Conservation (phyloP, 1,140 invertebrate genomes). For the Psix sp. region DNA sequence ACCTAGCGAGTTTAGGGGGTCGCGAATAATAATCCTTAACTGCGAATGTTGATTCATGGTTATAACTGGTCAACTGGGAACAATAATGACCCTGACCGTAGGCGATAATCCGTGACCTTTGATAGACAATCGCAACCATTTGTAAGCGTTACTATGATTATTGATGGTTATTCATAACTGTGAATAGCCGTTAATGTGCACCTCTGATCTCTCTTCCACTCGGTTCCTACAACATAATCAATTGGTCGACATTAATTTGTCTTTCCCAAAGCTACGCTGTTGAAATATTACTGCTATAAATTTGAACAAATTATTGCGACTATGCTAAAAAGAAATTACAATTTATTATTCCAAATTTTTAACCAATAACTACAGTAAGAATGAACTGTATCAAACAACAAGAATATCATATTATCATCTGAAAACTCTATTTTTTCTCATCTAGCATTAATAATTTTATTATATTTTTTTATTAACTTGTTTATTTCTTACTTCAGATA, state of each 20-base stretch:
- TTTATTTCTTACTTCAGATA: no score
- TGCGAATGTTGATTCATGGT: slow-evolving; percentile 25
- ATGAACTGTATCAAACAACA: no score
- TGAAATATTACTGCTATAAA: background rate
- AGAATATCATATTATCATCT: no score
- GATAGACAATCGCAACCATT: slow-evolving; percentile 44
- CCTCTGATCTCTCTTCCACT: slow-evolving; percentile 12
- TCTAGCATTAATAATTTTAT: no score
- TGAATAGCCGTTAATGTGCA: slow-evolving; percentile 44
- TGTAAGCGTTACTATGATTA: slow-evolving; percentile 41
- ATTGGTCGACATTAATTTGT: slow-evolving; percentile 23
- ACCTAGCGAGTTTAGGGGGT: background rate
- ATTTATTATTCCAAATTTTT: no score
- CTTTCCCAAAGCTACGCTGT: background rate
- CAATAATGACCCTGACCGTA: slow-evolving; percentile 49
- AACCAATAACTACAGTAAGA: no score
- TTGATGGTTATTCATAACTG: slow-evolving; percentile 39
- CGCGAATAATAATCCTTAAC: slow-evolving; percentile 12
- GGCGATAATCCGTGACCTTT: slow-evolving; percentile 45
- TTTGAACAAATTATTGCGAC: background rate
- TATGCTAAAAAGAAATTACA: background rate
- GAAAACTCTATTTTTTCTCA: no score
- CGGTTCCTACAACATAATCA: slow-evolving; percentile 16
- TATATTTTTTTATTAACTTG: no score
- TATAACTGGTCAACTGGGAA: slow-evolving; percentile 22